phyloP scores from a whole-genome alignment of 2,113 vertebrate species.

The Mirounga angustirostris region DNA sequence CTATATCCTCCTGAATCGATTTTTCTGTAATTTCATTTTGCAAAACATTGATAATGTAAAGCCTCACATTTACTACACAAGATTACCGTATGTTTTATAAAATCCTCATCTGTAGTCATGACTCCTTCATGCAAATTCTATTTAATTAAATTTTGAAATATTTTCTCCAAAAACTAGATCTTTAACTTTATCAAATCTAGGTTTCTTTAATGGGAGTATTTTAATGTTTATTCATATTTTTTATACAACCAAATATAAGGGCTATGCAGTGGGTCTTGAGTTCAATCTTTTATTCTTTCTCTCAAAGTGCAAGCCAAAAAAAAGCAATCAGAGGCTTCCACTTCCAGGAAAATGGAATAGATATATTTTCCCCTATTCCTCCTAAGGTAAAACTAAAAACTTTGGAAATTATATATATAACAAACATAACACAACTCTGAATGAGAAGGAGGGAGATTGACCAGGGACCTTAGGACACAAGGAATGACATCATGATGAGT shows the following conservation, averaged over 20 bases:
- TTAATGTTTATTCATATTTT: constrained; percentile 15
- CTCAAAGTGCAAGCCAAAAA: neutral
- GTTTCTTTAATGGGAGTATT: neutral
- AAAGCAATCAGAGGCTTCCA: neutral
- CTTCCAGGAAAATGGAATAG: neutral
- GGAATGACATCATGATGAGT: neutral
- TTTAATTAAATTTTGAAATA: neutral
- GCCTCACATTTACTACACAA: neutral
- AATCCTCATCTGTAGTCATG: neutral
- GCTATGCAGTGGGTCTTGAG: neutral
- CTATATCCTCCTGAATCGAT: neutral
- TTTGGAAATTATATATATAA: neutral
- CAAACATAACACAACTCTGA: neutral
- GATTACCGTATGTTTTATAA: constrained; percentile 10
- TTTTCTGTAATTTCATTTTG: constrained; percentile 24
- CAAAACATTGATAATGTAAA: neutral
- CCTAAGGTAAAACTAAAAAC: neutral
- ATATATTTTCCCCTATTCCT: neutral
- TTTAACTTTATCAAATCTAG: neutral
- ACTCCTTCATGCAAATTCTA: neutral
- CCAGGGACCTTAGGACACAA: neutral
- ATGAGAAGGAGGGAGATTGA: neutral
- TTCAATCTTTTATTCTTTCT: neutral
- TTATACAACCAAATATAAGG: neutral
- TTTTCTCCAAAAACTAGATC: neutral